These are phyloP conservation scores for Scelioninae gen. 1 DNA, from an alignment of 2,888 invertebrate species.

Conservation along the genomic window DNA sequence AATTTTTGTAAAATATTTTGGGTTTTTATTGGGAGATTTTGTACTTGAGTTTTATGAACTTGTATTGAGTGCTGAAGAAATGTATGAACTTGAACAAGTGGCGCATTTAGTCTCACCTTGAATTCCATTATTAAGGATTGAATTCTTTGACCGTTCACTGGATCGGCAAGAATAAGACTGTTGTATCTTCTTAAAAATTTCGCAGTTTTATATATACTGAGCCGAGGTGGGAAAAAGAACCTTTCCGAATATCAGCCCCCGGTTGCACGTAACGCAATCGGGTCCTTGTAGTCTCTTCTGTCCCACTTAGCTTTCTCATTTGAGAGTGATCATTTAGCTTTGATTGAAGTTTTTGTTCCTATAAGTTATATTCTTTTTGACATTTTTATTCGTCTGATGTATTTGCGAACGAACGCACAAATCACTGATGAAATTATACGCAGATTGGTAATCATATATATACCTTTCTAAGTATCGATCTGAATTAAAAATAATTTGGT, in stretches of 20 bases:
- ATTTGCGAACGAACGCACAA: slow-evolving; percentile 3
- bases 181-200: slow-evolving; percentile 51
- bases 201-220: slow-evolving; percentile 63
- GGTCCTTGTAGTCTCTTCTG: slow-evolving; percentile 63
- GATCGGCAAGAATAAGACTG: slow-evolving; percentile 63
- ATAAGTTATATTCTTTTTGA: slow-evolving; percentile 46
- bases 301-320: slow-evolving; percentile 65
- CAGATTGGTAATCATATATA: neutral
- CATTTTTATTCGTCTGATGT: slow-evolving; percentile 23
- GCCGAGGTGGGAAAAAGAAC: slow-evolving; percentile 51
- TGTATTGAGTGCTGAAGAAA: too few species aligned
- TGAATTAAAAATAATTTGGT: too few species aligned
- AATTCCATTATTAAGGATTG: slow-evolving; percentile 56
- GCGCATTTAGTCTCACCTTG: slow-evolving; percentile 52
- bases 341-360: slow-evolving; percentile 63
- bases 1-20: too few species aligned
- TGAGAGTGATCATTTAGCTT: slow-evolving; percentile 54
- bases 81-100: neutral
- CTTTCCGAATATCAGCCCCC: slow-evolving; percentile 66
- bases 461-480: too few species aligned
- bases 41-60: too few species aligned
- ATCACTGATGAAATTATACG: slow-evolving; percentile 9
- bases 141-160: slow-evolving; percentile 61
- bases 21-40: too few species aligned
- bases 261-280: slow-evolving; percentile 51